Conservation (phyloP, 37 sponge, comb jelly and placozoan species). For the Cladorhizidae sp. region DNA sequence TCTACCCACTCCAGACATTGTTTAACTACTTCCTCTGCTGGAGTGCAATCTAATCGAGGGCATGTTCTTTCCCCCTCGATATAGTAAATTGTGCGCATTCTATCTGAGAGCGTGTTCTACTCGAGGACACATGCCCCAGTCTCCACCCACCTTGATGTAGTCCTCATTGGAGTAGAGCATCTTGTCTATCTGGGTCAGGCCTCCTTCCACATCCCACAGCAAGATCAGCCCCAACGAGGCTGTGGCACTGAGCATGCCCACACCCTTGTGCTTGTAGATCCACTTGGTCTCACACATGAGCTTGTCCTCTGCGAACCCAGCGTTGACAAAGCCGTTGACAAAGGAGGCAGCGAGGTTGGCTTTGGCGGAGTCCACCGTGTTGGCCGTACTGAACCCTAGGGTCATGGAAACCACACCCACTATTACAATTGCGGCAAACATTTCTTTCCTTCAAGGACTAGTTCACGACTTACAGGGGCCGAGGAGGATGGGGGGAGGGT, state of each 20-base stretch:
- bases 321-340: slow-evolving; percentile 98
- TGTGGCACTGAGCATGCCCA: slow-evolving; percentile 97
- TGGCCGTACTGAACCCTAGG: slow-evolving; percentile 58
- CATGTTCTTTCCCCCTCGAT: no score
- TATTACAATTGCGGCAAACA: no score
- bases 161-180: slow-evolving; percentile 93
- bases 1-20: no score
- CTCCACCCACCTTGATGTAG: slow-evolving; percentile 82
- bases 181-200: slow-evolving; percentile 97
- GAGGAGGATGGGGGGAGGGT: no score
- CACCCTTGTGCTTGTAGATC: slow-evolving; percentile 93
- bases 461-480: no score
- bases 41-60: no score
- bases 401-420: no score
- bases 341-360: slow-evolving; percentile 94
- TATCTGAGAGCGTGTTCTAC: no score
- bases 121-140: no score
- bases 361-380: slow-evolving; percentile 87
- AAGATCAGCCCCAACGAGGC: slow-evolving; percentile 97
- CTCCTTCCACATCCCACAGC: slow-evolving; percentile 98
- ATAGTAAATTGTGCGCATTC: no score
- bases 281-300: slow-evolving; percentile 89
- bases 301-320: slow-evolving; percentile 94
- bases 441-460: no score
- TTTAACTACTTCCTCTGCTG: no score